Evolutionary conservation across 2,888 invertebrate genomes (phyloP), one percentile per base, ranked within the genome.

Genomic region (Tridacna crocea): DNA sequence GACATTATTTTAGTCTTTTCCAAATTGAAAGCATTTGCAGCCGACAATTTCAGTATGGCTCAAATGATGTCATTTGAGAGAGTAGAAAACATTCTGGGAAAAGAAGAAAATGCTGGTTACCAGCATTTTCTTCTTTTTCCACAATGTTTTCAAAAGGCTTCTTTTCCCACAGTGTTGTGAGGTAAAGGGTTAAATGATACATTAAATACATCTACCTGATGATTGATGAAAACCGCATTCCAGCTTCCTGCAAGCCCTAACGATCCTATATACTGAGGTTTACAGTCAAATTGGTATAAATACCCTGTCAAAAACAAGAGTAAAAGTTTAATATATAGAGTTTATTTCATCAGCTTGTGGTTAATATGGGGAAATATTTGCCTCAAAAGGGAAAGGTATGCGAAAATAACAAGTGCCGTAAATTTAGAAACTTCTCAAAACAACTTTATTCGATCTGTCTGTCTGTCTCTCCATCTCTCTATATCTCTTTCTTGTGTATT

Each of bases 221-320:
- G 48, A 26, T 70, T n/a, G 6, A 51, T 51, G 51, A 70, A 51
- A 17, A 70, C 55, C 13, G 70, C 55, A 22, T 51, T 26, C 70
- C 70, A 70, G 26, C 24, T 36, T 24, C 46, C 26, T 12, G 24
- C 48, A 3, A 70, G 70, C 19, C 26, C 26, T n/a, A 24, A 17
- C 24, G 46, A 22, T 8, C 19, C 46, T 15, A 22, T 51, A 26
- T 70, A 70, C 19, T 70, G 46, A 11, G 70, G 51, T 26, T 51
- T 51, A 51, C 70, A 70, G 24, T 70, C 70, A 51, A 70, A 70
- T 24, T 70, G 51, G 26, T 70, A 70, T 51, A 70, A 8, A 13
- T 70, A 36, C 19, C 70, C 70, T 70, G 26, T 36, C 36, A 36
- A 8, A 36, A 36, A 36, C 36, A 36, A 36, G 36, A 2, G 36